phyloP scores from a whole-genome alignment of 1,140 invertebrate species.

The Macrocentrus cingulum region DNA sequence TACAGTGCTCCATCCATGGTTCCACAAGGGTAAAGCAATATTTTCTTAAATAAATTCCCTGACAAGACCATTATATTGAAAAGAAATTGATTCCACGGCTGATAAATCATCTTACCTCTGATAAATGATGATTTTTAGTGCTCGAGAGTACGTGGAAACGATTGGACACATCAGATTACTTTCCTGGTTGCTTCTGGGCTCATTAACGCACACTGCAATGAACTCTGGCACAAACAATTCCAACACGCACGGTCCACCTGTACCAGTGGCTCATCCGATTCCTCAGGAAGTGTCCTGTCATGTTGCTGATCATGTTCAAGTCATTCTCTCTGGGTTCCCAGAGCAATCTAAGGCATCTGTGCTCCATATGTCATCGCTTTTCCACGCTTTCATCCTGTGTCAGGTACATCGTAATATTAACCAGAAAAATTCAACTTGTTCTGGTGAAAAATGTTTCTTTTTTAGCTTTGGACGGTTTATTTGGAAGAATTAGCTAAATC shows the following conservation, averaged over 20 bases:
- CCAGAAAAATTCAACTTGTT: too few species aligned
- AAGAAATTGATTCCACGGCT: too few species aligned
- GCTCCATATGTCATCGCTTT: constrained; percentile 89
- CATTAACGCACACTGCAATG: constrained; percentile 84
- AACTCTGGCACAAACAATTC: constrained; percentile 47
- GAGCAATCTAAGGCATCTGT: constrained; percentile 91
- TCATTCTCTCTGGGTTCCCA: constrained; percentile 92
- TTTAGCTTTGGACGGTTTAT: constrained; percentile 95
- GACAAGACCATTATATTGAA: too few species aligned
- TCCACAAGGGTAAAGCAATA: constrained; percentile 76
- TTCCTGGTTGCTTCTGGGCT: constrained; percentile 94
- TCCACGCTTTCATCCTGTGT: constrained; percentile 80
- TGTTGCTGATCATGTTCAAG: constrained; percentile 96
- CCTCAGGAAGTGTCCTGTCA: constrained; percentile 94
- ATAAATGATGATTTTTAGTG: constrained; percentile 66
- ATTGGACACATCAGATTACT: constrained; percentile 91
- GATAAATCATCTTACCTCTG: too few species aligned
- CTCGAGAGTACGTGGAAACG: constrained; percentile 94
- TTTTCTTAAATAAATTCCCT: constrained; percentile 7
- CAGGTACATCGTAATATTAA: constrained; percentile 61
- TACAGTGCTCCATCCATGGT: constrained; percentile 81
- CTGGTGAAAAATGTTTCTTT: constrained; percentile 6
- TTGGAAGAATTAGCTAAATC: constrained; percentile 84
- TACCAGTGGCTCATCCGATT: constrained; percentile 77
- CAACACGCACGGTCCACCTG: constrained; percentile 46